Evolutionary conservation across 2,888 invertebrate genomes (phyloP), one percentile per base, ranked within the genome.

Genomic region (Chrysotoxum bicinctum): DNA sequence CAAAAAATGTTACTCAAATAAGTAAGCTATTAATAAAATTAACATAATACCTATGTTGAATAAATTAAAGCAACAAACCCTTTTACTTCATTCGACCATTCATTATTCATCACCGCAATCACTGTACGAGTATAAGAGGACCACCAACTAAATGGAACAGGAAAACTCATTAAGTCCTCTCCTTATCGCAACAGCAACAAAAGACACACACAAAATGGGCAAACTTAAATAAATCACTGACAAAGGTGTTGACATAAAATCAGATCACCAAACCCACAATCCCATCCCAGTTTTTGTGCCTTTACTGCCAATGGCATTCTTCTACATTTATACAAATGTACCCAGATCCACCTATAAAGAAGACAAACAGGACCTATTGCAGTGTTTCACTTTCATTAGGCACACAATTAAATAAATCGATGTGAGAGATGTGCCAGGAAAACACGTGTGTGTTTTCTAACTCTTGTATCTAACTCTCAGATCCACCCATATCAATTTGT

Each of bases 301-400:
- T 12, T 43, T 19, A 66, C 70, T 64, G 30, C 40, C 16, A 50
- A 2, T 45, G 48, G 32, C 48, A 35, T 26, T 12, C 3, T 50
- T 2, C 16, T 14, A 1, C 14, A 5, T 16, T 8, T 8, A 16
- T 8, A 0, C 16, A 16, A 8, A 43, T 3, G 5, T 43, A 16
- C 21, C 21, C 21, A 45, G 10, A 48, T 12, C 19, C 3, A 48
- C 48, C 5, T n/a, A 23, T 32, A 58, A 54, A 23, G 4, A 35
- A 40, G 60, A 62, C 8, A 68, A 56, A 40, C 16, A 70, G 62
- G 56, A 69, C 79, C 75, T 72, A 76, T 81, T 78, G 74, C 82
- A 62, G 79, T 80, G 89, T 91, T 90, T 89, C 90, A 90, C 89
- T 90, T 89, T 90, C 91, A 90, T 91, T 91, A 91, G 89, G 90